Evolutionary conservation across 2,888 invertebrate genomes (phyloP), one percentile per base, ranked within the genome.

Genomic region (Idaea aversata): DNA sequence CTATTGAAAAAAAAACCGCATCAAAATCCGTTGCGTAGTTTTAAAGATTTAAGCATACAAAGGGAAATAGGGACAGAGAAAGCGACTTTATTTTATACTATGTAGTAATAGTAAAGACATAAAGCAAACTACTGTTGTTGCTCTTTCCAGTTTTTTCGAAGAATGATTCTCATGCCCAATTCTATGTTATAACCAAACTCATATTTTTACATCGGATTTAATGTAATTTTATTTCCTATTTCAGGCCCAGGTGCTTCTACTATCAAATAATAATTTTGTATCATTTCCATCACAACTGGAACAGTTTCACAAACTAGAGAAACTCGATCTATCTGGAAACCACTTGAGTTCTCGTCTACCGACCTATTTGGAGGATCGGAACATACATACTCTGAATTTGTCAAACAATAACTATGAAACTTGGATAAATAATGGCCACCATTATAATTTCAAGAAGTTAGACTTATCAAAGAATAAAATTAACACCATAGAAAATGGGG

Each of bases 381-480:
- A 75, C 5, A 87, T 91, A 25, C 90, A 89, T 1, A 90, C 89
- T 5, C 87, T 93, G 7, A 94, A 94, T 71, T 95, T 97, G 79
- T 89, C 88, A 0, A 94, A 94, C 71, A 96, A 95, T 76, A 88
- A 93, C 61, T 76, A 88, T 65, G 88, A 88, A 59, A 81, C 80
- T 4, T 93, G 93, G 93, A 74, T 77, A n/a, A 78, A 76, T 7
- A 83, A 77, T 16, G 84, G 81, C 10, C 70, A 71, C 3, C 79
- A 73, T 35, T 85, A 88, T 35, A 83, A 86, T 63, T 78, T 96
- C 25, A 90, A 91, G 72, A 84, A 82, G 36, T 75, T 97, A n/a
- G 95, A 95, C 78, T 81, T 97, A 63, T 95, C 96, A 0, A 91
- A 92, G 59, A 97, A 97, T 80, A 94, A 94, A 64, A 93, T 97